Conservation (phyloP, 2,797 vertebrate species). For the Eulemur rubriventer region DNA sequence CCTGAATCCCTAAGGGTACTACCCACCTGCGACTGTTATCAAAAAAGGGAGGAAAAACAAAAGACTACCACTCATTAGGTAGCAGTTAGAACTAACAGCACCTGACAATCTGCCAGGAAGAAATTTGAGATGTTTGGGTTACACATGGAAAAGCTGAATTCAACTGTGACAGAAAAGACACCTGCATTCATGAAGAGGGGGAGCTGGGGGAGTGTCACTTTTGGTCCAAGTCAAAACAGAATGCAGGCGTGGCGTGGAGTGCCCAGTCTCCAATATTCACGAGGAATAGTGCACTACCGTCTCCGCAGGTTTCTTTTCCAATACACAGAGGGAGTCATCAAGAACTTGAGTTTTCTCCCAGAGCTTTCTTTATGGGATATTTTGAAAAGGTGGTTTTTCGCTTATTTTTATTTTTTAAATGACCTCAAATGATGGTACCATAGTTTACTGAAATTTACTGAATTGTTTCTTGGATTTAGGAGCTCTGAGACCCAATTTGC, state of each 20-base stretch:
- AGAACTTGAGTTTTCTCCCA: background rate
- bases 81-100: background rate
- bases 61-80: conserved; percentile 17
- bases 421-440: background rate
- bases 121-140: background rate
- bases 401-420: background rate
- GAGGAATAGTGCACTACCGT: background rate
- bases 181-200: background rate
- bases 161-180: background rate
- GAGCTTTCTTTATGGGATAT: background rate
- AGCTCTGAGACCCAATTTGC: background rate
- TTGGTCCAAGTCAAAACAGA: background rate
- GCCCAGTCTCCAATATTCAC: background rate
- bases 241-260: background rate
- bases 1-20: conserved; percentile 45
- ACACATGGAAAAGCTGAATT: background rate
- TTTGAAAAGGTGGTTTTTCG: background rate
- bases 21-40: conserved; percentile 24
- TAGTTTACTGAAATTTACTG: background rate
- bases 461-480: background rate
- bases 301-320: background rate
- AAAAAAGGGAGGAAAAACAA: conserved; percentile 21
- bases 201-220: background rate
- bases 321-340: background rate
- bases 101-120: conserved; percentile 27